Conservation (phyloP, 2,113 vertebrate species). For the Colistium nudipinnis region DNA sequence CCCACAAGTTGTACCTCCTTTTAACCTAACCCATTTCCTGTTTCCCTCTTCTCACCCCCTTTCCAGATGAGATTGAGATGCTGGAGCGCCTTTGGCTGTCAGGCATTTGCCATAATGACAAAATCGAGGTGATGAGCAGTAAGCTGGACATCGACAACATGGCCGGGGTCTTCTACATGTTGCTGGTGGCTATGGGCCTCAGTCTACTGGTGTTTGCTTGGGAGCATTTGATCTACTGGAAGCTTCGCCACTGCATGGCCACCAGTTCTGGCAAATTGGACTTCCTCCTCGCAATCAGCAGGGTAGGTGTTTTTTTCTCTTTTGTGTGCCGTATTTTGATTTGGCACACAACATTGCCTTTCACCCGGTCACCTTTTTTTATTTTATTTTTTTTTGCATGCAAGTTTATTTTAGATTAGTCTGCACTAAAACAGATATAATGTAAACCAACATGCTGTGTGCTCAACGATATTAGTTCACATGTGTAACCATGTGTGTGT, state of each 20-base stretch:
- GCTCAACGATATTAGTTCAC: background rate
- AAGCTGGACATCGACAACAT: conserved; percentile 95
- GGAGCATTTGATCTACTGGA: conserved; percentile 92
- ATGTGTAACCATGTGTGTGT: conserved; percentile 34
- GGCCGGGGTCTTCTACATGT: conserved; percentile 94
- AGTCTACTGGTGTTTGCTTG: conserved; percentile 90
- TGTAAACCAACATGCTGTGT: background rate
- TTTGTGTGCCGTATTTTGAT: background rate
- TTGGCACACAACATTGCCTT: background rate
- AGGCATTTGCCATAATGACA: conserved; percentile 93
- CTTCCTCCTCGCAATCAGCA: conserved; percentile 90
- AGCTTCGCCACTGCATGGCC: conserved; percentile 88
- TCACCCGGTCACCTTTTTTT: background rate
- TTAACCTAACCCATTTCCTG: background rate
- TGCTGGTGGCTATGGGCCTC: conserved; percentile 91
- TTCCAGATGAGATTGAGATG: conserved; percentile 91
- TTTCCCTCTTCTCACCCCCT: background rate
- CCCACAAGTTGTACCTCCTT: background rate
- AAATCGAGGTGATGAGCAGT: conserved; percentile 94
- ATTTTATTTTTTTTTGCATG: too few relatives aligned
- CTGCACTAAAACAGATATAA: background rate
- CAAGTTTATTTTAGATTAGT: too few relatives aligned
- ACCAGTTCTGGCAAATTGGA: conserved; percentile 87
- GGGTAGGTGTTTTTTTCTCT: conserved; percentile 75
- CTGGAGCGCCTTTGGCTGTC: conserved; percentile 91